Conservation (phyloP, 2,888 invertebrate species). For the Doris montereyensis region DNA sequence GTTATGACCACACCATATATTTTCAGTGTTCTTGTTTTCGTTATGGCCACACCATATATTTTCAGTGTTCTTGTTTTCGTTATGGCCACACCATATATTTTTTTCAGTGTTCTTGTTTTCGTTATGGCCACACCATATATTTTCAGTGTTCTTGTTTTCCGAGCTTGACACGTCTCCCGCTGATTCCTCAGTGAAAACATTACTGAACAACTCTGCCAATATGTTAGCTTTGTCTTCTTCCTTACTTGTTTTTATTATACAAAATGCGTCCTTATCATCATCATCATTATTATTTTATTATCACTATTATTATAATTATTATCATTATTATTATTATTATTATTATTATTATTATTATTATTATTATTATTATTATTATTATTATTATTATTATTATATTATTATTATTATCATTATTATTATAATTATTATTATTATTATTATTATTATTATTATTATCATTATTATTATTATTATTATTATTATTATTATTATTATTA, state of each 20-base stretch:
- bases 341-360: background rate
- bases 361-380: background rate
- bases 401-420: background rate
- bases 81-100: too few relatives aligned
- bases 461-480: background rate
- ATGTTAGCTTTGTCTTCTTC: background rate
- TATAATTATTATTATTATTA: background rate
- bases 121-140: too few relatives aligned
- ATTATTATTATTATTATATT: background rate
- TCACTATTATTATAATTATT: background rate
- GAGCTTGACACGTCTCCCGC: too few relatives aligned
- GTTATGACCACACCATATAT: too few relatives aligned
- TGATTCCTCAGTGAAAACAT: too few relatives aligned
- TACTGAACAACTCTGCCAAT: too few relatives aligned
- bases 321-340: background rate
- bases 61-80: too few relatives aligned
- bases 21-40: too few relatives aligned
- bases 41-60: too few relatives aligned
- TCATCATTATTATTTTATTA: background rate
- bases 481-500: slow-evolving; percentile 1
- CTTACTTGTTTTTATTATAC: background rate
- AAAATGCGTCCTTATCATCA: too few relatives aligned
- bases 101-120: too few relatives aligned
- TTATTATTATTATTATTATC: background rate
- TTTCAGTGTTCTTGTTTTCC: too few relatives aligned